These are phyloP conservation scores for Meleagris gallopavo DNA, from an alignment of 2,113 vertebrate genomes.

Conservation along the genomic window DNA sequence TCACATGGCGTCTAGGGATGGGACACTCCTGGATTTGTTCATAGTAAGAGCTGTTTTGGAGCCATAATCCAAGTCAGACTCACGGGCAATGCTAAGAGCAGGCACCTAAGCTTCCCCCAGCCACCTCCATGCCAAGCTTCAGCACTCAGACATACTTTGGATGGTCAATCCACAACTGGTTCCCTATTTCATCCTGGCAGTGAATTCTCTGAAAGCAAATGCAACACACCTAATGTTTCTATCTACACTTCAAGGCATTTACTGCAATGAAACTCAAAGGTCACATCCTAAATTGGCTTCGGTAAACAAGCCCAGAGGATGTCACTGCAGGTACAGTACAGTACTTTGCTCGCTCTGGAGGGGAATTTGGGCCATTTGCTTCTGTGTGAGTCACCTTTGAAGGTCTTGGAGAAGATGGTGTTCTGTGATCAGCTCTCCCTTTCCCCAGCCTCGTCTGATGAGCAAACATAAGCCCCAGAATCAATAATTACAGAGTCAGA, in stretches of 20 bases:
- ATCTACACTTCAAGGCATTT: background rate
- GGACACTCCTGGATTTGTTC: background rate
- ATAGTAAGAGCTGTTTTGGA: background rate
- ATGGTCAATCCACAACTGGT: background rate
- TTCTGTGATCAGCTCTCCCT: background rate
- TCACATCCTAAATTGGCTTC: background rate
- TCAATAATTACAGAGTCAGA: conserved; percentile 50
- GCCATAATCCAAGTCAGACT: accelerated
- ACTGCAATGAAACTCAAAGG: background rate
- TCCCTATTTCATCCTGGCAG: background rate
- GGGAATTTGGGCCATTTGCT: background rate
- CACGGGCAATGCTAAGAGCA: accelerated
- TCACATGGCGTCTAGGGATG: background rate
- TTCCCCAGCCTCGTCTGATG: background rate
- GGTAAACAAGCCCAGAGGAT: background rate
- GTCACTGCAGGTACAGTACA: background rate
- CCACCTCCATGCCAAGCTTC: background rate
- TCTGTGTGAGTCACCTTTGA: background rate
- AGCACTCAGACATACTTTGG: background rate
- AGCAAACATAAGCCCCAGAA: conserved; percentile 42
- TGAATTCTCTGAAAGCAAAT: background rate
- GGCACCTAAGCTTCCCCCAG: background rate
- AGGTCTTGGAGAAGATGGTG: background rate
- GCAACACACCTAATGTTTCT: background rate
- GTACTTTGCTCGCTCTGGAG: background rate